Evolutionary conservation across 2,888 invertebrate genomes (phyloP).

Genomic region (Troides helena): DNA sequence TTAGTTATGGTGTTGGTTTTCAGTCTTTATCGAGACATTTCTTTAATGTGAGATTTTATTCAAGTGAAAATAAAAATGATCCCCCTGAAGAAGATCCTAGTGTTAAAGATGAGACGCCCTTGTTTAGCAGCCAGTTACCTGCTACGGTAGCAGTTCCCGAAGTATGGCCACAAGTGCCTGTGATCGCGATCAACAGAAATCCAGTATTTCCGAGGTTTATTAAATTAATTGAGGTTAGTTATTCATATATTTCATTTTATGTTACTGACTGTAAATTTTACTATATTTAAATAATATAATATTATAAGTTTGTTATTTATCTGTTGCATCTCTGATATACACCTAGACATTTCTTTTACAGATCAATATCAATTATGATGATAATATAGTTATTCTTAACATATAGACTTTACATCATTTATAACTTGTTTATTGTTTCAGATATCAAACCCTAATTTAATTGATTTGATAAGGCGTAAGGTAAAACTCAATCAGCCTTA

Average conservation of each 20-base stretch:
- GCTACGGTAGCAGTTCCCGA: constrained; percentile 97
- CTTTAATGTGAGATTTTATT: constrained; percentile 51
- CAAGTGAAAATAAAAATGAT: constrained; percentile 61
- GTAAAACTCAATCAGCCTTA: constrained; percentile 98
- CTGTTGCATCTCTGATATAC: too few species aligned
- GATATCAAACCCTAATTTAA: constrained; percentile 92
- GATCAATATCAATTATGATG: too few species aligned
- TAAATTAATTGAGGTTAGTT: constrained; percentile 93
- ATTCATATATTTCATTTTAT: not conserved
- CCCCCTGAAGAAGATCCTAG: constrained; percentile 64
- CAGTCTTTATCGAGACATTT: constrained; percentile 34
- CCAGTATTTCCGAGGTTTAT: constrained; percentile 99
- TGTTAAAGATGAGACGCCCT: constrained; percentile 63
- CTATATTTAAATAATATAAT: too few species aligned
- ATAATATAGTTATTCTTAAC: too few species aligned
- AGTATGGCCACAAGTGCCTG: constrained; percentile 97
- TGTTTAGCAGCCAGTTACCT: constrained; percentile 83
- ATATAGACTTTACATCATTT: too few species aligned
- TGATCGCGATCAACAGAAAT: constrained; percentile 95
- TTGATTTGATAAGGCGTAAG: constrained; percentile 94
- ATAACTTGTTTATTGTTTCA: constrained; percentile 50
- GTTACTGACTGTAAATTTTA: too few species aligned
- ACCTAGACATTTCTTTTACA: too few species aligned
- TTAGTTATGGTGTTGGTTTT: constrained; percentile 43
- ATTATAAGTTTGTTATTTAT: too few species aligned